Conservation (phyloP, 2,888 invertebrate genomes). For the Ennomos erosarius region DNA sequence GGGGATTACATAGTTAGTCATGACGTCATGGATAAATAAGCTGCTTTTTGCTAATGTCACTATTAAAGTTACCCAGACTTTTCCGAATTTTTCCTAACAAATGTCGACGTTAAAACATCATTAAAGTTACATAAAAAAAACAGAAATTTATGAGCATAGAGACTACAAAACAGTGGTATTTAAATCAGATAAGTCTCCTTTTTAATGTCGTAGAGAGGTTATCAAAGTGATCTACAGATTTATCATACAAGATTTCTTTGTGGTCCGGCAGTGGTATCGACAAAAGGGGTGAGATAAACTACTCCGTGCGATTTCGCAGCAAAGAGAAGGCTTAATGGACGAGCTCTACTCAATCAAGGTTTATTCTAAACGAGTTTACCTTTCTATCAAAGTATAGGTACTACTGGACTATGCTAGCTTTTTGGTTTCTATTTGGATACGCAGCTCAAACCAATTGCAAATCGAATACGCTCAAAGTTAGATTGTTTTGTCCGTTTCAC, state of each 20-base stretch:
- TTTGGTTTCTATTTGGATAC: constrained; percentile 26
- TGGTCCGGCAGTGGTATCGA: constrained; percentile 55
- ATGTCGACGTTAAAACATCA: no score
- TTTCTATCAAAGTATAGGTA: constrained; percentile 64
- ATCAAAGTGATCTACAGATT: constrained; percentile 65
- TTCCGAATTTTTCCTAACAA: no score
- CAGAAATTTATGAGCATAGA: neutral
- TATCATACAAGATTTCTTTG: constrained; percentile 75
- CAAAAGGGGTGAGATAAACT: constrained; percentile 75
- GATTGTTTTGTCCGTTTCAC: constrained; percentile 22
- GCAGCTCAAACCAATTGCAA: constrained; percentile 34
- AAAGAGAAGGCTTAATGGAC: constrained; percentile 80
- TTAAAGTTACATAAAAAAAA: neutral
- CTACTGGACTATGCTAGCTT: constrained; percentile 31
- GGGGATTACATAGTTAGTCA: no score
- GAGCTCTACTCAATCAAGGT: constrained; percentile 65
- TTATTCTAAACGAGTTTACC: constrained; percentile 79
- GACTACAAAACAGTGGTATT: neutral
- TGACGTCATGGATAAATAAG: no score
- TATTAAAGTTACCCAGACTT: no score
- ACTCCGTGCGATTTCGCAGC: constrained; percentile 75
- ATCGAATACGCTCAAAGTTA: constrained; percentile 17
- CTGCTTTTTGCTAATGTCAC: no score
- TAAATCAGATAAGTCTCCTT: constrained; percentile 10
- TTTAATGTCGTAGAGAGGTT: constrained; percentile 38